A percentile compares a stretch with the other conserved stretches of the same genome.
Evolutionary conservation across 35 echinoderm and acorn worm species (phyloP).

Genomic region (Stichopus chloronotus): DNA sequence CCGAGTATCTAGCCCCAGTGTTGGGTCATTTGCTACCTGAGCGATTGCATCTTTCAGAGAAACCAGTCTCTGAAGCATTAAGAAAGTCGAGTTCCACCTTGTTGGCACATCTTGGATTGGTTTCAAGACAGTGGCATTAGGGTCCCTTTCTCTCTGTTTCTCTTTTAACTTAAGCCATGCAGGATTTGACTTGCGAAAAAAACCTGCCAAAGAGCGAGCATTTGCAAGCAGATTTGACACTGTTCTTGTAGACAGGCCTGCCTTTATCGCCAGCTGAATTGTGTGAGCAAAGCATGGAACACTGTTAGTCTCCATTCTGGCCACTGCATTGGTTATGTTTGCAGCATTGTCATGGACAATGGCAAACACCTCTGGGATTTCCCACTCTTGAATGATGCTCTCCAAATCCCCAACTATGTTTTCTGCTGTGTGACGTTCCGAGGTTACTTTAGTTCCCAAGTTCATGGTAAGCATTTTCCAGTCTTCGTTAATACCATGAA

Average conservation of each 20-base stretch:
- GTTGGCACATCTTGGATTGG: conserved; percentile 2
- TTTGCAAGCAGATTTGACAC: conserved; percentile 11
- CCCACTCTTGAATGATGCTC: background rate
- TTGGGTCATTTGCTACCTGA: background rate
- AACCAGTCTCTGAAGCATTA: background rate
- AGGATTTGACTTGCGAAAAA: background rate
- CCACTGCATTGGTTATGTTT: background rate
- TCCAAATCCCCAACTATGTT: background rate
- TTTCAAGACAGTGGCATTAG: background rate
- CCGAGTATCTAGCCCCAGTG: background rate
- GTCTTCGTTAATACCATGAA: conserved; percentile 17
- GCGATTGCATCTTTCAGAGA: background rate
- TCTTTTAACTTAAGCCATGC: background rate
- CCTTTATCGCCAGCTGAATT: conserved; percentile 1
- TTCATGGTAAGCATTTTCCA: background rate
- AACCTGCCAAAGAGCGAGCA: background rate
- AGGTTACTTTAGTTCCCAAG: background rate
- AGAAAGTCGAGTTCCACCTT: conserved; percentile 17
- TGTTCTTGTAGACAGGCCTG: background rate
- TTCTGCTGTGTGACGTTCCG: background rate
- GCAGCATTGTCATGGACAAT: conserved; percentile 18
- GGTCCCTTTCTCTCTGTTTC: background rate
- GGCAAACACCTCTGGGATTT: background rate
- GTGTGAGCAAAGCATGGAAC: conserved; percentile 30
- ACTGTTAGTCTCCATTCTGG: background rate